Conservation (phyloP, 2,888 invertebrate species). For the Drosophila meridiana region DNA sequence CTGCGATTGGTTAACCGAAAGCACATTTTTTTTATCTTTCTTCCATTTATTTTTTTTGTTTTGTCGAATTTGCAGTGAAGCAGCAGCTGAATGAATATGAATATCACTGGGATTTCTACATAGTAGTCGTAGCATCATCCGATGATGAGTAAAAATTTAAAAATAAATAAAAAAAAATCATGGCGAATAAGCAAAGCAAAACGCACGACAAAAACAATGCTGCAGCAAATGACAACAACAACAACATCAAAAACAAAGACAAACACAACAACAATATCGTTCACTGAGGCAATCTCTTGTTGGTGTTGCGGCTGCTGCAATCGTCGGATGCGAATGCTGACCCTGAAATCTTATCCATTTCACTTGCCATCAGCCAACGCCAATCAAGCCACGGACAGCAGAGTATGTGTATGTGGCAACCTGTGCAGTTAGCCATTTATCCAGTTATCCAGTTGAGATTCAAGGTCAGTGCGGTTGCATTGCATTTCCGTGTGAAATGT, state of each 20-base stretch:
- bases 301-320: conserved; percentile 36
- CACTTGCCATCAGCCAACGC: conserved; percentile 60
- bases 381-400: conserved; percentile 32
- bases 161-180: conserved; percentile 20
- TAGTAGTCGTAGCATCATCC: conserved; percentile 27
- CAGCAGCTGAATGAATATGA: conserved; percentile 70
- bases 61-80: conserved; percentile 68
- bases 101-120: conserved; percentile 75
- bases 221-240: conserved; percentile 20
- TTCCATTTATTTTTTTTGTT: conserved; percentile 23
- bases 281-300: conserved; percentile 41
- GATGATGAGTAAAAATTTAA: conserved; percentile 59
- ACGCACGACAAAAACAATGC: conserved; percentile 43
- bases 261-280: conserved; percentile 13
- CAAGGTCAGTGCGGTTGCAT: conserved; percentile 62
- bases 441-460: conserved; percentile 67
- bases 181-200: conserved; percentile 29
- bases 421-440: conserved; percentile 53
- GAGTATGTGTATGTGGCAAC: conserved; percentile 7
- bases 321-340: conserved; percentile 50
- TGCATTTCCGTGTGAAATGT: conserved; percentile 78
- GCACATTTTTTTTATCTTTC: conserved; percentile 39
- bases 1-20: conserved; percentile 64
- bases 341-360: conserved; percentile 77
- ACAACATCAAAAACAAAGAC: neutral